These are phyloP conservation scores for Panthera leo DNA, from an alignment of 2,113 vertebrate genomes.

Conservation along the genomic window DNA sequence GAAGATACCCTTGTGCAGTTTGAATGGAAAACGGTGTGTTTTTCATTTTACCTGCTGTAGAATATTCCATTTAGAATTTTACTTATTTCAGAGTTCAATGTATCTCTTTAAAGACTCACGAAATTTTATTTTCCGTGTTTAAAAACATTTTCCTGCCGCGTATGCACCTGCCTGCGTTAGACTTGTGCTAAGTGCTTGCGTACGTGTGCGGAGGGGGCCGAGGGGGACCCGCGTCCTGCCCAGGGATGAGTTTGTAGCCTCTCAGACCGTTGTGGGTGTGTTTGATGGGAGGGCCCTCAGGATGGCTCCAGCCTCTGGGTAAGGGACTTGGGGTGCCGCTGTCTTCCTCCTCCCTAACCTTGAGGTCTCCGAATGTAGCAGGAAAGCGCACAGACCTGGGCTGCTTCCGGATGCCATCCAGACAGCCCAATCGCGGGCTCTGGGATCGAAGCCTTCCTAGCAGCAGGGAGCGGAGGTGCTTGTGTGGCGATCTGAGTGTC, in stretches of 20 bases:
- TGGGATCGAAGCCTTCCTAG: accelerated
- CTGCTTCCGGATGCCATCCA: accelerated
- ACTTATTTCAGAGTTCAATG: background rate
- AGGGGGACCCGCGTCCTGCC: background rate
- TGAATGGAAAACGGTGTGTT: background rate
- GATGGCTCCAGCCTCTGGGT: accelerated
- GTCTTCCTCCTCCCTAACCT: background rate
- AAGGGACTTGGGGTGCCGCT: accelerated
- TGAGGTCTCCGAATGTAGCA: background rate
- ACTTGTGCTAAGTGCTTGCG: background rate
- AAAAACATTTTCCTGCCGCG: background rate
- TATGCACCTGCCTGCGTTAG: accelerated
- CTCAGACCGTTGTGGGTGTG: background rate
- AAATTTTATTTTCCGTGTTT: background rate
- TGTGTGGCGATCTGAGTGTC: background rate
- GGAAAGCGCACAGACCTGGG: accelerated
- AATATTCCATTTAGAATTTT: background rate
- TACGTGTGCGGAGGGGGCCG: background rate
- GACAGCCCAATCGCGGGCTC: background rate
- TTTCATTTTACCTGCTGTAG: background rate
- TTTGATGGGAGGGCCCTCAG: background rate
- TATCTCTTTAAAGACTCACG: background rate
- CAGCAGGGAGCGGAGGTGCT: background rate
- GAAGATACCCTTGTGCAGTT: background rate
- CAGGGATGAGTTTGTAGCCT: accelerated